Evolutionary conservation across 2,113 vertebrate species (phyloP), one percentile per base, ranked within the genome.

Genomic region (Meriones unguiculatus): DNA sequence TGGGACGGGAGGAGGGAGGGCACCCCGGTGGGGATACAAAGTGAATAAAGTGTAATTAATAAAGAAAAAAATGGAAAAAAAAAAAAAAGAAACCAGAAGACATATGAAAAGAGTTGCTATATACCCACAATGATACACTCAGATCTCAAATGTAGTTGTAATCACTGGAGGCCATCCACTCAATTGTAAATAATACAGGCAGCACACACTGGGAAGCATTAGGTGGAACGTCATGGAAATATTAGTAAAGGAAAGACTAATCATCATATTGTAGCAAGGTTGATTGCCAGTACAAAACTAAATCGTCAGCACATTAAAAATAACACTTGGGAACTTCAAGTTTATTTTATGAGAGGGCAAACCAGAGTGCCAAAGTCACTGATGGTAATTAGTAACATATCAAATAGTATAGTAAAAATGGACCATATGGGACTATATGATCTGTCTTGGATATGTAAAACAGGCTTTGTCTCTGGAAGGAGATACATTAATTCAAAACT

Each of bases 401-500:
- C 5, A 85, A 92, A 93, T 80, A 85, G 62, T 94, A 59, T 75
- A 90, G 57, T 54, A 75, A 95, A 90, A 13, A 30, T 87, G 30
- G 11, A 59, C 70, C 14, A 69, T 57, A 81, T 70, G 32, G 41
- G 57, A 84, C 65, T 13, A 78, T 84, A 22, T 91, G 46, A 46
- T 89, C 84, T 92, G 38, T 95, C 73, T n/a, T 77, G 3, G 38
- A 87, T 70, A 77, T 14, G 82, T 25, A 64, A 95, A 92, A 94
- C 2, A 41, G 76, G 35, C 25, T 92, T 94, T 87, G 17, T 82
- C 54, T 82, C 54, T 17, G 77, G 70, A 88, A 91, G 72, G 46
- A 86, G 25, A 52, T 52, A 91, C 32, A 24, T 95, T 89, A 94
- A 70, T 80, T 94, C 54, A 95, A 94, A 90, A 82, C 28, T 78